A percentile compares a stretch with the other conserved stretches of the same genome.
phyloP scores from a whole-genome alignment of 2,888 invertebrate species.

The Furcula furcula region DNA sequence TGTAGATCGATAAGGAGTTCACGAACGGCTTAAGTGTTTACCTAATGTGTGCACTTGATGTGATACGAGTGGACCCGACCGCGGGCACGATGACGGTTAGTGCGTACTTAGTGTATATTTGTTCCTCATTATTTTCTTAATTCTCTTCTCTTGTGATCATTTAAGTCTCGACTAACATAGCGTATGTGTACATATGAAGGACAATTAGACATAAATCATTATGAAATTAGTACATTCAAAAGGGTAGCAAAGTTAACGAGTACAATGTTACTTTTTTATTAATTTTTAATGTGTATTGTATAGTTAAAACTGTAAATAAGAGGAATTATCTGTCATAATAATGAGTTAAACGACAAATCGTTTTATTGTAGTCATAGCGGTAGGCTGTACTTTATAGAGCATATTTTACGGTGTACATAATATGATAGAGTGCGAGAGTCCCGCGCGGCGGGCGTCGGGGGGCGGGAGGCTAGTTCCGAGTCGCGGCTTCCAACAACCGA shows the following conservation, averaged over 20 bases:
- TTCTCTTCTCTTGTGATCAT: constrained; percentile 69
- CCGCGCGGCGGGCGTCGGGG: constrained; percentile 15
- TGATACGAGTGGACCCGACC: constrained; percentile 61
- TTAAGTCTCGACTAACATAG: constrained; percentile 76
- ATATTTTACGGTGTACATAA: constrained; percentile 68
- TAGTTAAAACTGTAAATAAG: constrained; percentile 80
- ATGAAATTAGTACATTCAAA: constrained; percentile 68
- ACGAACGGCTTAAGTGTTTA: constrained; percentile 64
- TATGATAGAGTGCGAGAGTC: constrained; percentile 52
- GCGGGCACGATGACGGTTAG: constrained; percentile 59
- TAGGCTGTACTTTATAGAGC: constrained; percentile 72
- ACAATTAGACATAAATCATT: constrained; percentile 47
- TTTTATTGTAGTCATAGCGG: constrained; percentile 77
- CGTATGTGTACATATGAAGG: constrained; percentile 59
- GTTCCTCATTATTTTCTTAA: constrained; percentile 73
- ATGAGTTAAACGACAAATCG: constrained; percentile 77
- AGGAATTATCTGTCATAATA: constrained; percentile 80
- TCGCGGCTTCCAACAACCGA: constrained; percentile 3
- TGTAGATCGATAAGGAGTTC: constrained; percentile 45
- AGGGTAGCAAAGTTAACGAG: constrained; percentile 74
- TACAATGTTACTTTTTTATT: constrained; percentile 79
- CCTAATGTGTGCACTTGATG: constrained; percentile 46
- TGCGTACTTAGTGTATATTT: constrained; percentile 70
- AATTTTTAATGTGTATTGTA: constrained; percentile 73
- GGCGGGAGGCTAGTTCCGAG: constrained; percentile 8